Percentiles rank a stretch among this genome's conserved stretches.
These are phyloP conservation scores for Drosophila yakuba DNA, from an alignment of 1,140 invertebrate species.

Conservation along the genomic window DNA sequence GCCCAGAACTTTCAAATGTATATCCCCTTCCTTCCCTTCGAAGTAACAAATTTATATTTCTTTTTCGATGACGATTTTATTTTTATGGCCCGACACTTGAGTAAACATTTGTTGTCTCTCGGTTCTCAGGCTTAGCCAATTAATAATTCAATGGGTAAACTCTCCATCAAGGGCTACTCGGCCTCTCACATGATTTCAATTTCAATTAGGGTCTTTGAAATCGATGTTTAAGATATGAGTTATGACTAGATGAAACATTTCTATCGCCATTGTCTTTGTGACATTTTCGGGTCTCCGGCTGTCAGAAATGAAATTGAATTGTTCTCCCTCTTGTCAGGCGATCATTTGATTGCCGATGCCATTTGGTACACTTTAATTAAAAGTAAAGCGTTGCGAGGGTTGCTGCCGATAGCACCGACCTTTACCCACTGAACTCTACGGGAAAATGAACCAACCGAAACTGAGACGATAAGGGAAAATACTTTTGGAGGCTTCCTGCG, in stretches of 20 bases:
- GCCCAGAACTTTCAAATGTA: conserved; percentile 24
- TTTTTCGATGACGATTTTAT: conserved; percentile 40
- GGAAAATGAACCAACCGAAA: conserved; percentile 16
- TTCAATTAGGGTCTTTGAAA: conserved; percentile 38
- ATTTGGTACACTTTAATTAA: conserved; percentile 46
- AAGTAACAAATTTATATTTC: conserved; percentile 46
- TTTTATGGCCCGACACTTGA: conserved; percentile 41
- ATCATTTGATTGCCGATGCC: conserved; percentile 34
- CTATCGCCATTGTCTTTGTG: conserved; percentile 19
- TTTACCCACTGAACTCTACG: conserved; percentile 34
- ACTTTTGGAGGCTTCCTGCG: conserved; percentile 29
- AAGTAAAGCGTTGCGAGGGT: conserved; percentile 19
- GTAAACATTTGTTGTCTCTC: conserved; percentile 29
- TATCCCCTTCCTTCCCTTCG: conserved; percentile 1
- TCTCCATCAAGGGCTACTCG: conserved; percentile 18
- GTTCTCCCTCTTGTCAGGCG: conserved; percentile 34
- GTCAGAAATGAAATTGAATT: conserved; percentile 51
- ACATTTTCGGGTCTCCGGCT: conserved; percentile 29
- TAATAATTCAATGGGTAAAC: conserved; percentile 36
- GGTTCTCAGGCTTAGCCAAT: conserved; percentile 40
- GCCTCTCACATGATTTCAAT: conserved; percentile 48
- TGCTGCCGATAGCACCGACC: conserved; percentile 27
- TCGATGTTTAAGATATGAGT: conserved; percentile 47
- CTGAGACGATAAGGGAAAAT: conserved; percentile 16
- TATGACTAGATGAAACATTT: conserved; percentile 39